Evolutionary conservation across 2,797 vertebrate genomes (phyloP).

Genomic region (Somateria mollissima): DNA sequence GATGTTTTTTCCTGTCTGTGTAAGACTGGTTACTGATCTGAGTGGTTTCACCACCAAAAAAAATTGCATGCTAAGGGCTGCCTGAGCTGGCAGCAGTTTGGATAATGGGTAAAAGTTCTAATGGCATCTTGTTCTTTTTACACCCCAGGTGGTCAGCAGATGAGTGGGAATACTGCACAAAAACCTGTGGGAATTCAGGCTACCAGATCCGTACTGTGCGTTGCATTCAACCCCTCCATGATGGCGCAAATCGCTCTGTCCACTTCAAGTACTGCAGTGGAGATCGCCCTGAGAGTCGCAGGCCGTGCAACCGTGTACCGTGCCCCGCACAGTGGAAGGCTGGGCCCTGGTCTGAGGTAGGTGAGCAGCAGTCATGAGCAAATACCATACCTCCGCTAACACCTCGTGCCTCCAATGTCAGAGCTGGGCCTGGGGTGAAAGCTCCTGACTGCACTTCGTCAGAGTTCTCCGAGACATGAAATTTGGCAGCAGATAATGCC

Average conservation of each 20-base stretch:
- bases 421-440: background rate
- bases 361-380: background rate
- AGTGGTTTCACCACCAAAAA: background rate
- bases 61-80: background rate
- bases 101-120: background rate
- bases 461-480: too few species aligned
- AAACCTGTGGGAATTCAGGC: conserved; percentile 90
- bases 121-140: background rate
- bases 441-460: rapidly evolving
- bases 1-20: rapidly evolving
- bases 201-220: conserved; percentile 93
- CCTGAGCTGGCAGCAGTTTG: background rate
- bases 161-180: conserved; percentile 95
- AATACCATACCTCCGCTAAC: background rate
- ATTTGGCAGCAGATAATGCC: background rate
- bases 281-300: conserved; percentile 89
- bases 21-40: background rate
- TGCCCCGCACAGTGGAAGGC: conserved; percentile 92
- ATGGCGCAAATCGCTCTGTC: conserved; percentile 89
- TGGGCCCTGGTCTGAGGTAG: conserved; percentile 91
- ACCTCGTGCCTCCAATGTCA: rapidly evolving
- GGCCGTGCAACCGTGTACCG: conserved; percentile 84
- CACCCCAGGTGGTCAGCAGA: conserved; percentile 89
- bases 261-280: conserved; percentile 92
- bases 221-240: conserved; percentile 88